Evolutionary conservation across 2,888 invertebrate genomes (phyloP).

Genomic region (Chloroclystis v-ata): DNA sequence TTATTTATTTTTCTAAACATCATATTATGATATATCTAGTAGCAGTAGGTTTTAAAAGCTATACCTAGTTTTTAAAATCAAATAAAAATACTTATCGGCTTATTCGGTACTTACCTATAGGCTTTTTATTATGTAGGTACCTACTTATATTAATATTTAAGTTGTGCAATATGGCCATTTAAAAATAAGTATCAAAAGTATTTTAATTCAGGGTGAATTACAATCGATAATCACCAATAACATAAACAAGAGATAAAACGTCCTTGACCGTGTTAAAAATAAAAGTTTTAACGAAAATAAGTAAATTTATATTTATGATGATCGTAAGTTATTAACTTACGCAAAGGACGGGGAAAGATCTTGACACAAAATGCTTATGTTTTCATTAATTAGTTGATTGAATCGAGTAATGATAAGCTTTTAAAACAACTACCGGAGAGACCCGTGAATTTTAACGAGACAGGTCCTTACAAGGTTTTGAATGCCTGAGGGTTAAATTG

Average conservation of each 20-base stretch:
- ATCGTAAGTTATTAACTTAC: constrained; percentile 9
- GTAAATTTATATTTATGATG: constrained; percentile 16
- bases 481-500: not conserved
- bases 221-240: constrained; percentile 9
- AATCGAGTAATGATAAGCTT: not conserved
- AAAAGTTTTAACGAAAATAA: constrained; percentile 11
- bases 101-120: no score
- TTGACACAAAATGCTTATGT: constrained; percentile 14
- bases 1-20: no score
- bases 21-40: no score
- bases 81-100: no score
- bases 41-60: no score
- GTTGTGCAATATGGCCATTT: not conserved
- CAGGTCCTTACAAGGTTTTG: not conserved
- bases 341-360: constrained; percentile 16
- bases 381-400: constrained; percentile 4
- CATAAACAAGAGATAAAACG: constrained; percentile 2
- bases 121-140: no score
- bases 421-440: not conserved
- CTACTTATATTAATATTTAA: no score
- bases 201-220: constrained; percentile 9
- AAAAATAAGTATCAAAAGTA: not conserved
- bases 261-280: constrained; percentile 22
- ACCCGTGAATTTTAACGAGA: not conserved
- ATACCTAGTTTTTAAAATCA: no score